Evolutionary conservation across 2,888 invertebrate species (phyloP), one percentile per base, ranked within the genome.

Genomic region (Callyntrura sp.): DNA sequence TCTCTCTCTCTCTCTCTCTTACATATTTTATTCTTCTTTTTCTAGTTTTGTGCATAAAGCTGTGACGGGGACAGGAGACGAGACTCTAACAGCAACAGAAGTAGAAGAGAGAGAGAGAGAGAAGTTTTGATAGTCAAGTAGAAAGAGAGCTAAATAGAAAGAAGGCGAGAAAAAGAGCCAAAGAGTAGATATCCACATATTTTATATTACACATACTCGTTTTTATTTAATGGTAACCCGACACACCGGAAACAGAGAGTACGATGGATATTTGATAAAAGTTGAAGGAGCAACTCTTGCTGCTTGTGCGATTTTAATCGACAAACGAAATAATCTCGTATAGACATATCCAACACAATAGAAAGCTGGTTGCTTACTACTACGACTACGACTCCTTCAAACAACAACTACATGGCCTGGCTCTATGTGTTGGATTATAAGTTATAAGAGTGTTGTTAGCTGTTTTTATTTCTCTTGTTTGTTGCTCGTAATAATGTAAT

Each of bases 181-280:
- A 14, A 65, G 23, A 65, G 11, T 20, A 60, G 60, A 70, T 6
- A 28, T 55, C 1, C 78, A 28, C 20, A 78, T 43, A 68, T 35
- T 17, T 78, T 62, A 12, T 62, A 51, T 28, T 55, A 55, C 17
- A 73, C 20, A 62, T 68, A 68, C 68, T 76, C 76, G 48, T 76
- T 45, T 35, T 51, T 55, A 81, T 81, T 62, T 62, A 78, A 62
- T 86, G 60, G 85, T 82, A 82, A 84, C 85, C 84, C 86, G 82
- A 82, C 88, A 82, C 88, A 89, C 92, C 92, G 92, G 92, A 92
- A 92, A 87, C 89, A 84, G 87, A 91, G 90, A 88, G 86, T 84
- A 86, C 86, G 91, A 90, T 91, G 86, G 90, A 85, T 91, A 90
- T 89, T 90, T 90, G 91, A 92, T 92, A 92, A 91, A 83, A 90